These are phyloP conservation scores for Ramphastos sulfuratus DNA, from an alignment of 2,113 vertebrate species.

Conservation along the genomic window DNA sequence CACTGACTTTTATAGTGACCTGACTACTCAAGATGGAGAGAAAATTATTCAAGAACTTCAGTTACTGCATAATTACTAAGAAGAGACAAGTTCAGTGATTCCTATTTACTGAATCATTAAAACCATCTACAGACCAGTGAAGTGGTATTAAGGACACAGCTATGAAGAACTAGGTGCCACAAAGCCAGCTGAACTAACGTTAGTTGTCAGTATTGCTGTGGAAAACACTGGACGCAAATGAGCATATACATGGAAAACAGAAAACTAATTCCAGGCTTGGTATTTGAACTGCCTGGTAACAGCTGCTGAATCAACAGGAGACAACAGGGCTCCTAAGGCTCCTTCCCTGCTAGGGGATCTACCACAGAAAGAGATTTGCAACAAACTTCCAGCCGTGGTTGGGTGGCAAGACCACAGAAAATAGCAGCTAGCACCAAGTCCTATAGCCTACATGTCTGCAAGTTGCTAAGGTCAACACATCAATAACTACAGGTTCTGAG, in stretches of 20 bases:
- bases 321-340: not conserved
- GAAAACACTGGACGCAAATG: not conserved
- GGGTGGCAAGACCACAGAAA: not conserved
- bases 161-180: not conserved
- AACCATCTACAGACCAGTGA: not conserved
- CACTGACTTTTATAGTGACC: not conserved
- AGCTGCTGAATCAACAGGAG: not conserved
- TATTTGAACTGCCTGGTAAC: not conserved
- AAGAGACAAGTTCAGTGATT: not conserved
- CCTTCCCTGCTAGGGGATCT: not conserved
- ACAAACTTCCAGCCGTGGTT: not conserved
- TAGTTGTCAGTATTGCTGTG: not conserved
- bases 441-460: not conserved
- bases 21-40: not conserved
- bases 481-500: not conserved
- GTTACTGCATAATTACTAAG: not conserved
- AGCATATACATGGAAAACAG: not conserved
- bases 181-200: not conserved
- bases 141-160: not conserved
- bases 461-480: not conserved
- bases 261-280: not conserved
- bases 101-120: not conserved
- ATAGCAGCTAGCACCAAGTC: not conserved
- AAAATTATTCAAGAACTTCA: not conserved
- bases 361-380: not conserved